Evolutionary conservation across 2,888 invertebrate species (phyloP), one percentile per base, ranked within the genome.

Genomic region (Napeogenes inachia): DNA sequence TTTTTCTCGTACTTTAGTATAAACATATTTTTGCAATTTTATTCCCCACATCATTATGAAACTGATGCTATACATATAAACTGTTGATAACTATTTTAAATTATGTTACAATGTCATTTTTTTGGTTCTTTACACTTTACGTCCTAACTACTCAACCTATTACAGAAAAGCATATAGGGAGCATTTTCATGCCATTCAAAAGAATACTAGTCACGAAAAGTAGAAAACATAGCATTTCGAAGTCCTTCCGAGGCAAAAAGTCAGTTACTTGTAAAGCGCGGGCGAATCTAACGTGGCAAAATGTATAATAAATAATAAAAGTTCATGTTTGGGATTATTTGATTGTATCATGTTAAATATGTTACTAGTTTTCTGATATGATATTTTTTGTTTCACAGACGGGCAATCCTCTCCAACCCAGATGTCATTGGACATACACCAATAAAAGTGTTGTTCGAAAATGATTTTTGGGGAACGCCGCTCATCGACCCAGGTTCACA

Each of bases 381-480:
- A 63, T 68, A 73, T 68, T 78, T 46, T 82, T 85, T 82, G 70
- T 81, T 84, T 78, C 73, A 60, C 94, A 99, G 99, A 82, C 96
- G 98, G 77, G 99, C 99, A 72, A 98, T 99, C 80, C 92, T 97
- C 83, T 96, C 95, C 80, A 99, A 99, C 87, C 96, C 96, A 68
- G 99, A 99, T 89, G 93, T 99, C 75, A 93, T 95, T 75, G 94
- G 96, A 67, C 94, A 94, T 74, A 95, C 96, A 66, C 94, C 97
- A 64, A 93, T 97, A 92, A 92, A 92, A 73, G 93, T 94, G 72
- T 92, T 98, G 73, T 94, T 98, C 80, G 93, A 93, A 83, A 95
- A 99, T 91, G 99, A 99, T 91, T 99, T 98, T 91, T 99, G 99
- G 99, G 99, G 99, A 57, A 99, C 98, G 53, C 97, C 98, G 64